Conservation (phyloP, 2,797 vertebrate species). For the Acrossocheilus fasciatus region DNA sequence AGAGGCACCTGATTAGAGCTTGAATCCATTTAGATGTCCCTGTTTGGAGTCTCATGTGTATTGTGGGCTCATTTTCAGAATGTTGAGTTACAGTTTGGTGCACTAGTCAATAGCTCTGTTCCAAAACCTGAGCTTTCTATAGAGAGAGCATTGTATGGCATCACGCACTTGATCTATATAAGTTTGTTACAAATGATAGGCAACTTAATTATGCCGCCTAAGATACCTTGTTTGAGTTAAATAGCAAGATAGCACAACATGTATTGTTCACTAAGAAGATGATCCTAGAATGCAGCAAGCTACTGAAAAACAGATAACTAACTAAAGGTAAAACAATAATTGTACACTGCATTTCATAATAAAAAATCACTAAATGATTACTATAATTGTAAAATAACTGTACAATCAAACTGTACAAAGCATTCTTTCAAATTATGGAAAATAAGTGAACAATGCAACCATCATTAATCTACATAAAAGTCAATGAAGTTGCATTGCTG, state of each 20-base stretch:
- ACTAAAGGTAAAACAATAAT: neutral
- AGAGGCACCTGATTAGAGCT: neutral
- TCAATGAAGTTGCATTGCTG: neutral
- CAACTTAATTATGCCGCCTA: neutral
- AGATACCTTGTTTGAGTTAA: neutral
- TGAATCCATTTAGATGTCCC: slow-evolving; percentile 14
- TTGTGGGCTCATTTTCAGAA: neutral
- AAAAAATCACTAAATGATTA: neutral
- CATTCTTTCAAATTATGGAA: neutral
- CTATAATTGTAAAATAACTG: neutral
- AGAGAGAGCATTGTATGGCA: neutral
- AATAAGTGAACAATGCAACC: too few relatives aligned
- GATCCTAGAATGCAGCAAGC: neutral
- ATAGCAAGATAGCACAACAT: neutral
- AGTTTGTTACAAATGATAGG: neutral
- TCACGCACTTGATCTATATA: neutral
- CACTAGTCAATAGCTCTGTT: neutral
- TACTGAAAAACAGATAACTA: neutral
- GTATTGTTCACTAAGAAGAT: neutral
- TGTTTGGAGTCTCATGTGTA: neutral
- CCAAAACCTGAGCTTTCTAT: neutral
- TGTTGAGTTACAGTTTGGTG: neutral
- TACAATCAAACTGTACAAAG: neutral
- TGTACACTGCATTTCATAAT: neutral
- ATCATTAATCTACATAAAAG: too few relatives aligned